Percentiles rank a stretch among this genome's conserved stretches.
Evolutionary conservation across 2,113 vertebrate genomes (phyloP).

Genomic region (Clinocottus analis): DNA sequence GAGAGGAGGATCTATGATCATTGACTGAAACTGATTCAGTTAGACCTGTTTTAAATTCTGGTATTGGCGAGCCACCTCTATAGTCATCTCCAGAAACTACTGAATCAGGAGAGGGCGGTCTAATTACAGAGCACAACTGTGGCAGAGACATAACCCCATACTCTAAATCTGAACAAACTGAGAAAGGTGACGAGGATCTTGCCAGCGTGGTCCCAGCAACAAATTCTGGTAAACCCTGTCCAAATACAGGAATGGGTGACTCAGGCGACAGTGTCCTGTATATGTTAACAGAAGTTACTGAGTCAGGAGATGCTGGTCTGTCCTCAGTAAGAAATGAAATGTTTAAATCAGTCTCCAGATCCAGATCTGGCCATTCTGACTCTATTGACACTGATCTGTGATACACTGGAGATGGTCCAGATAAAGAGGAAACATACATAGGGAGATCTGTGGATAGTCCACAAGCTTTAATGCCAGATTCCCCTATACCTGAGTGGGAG

Average conservation of each 20-base stretch:
- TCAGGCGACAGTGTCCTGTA: slow-evolving; percentile 38
- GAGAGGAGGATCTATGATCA: slow-evolving; percentile 39
- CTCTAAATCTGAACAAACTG: slow-evolving; percentile 40
- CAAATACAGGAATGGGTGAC: slow-evolving; percentile 47
- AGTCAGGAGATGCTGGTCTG: slow-evolving; percentile 62
- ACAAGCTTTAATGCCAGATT: too few species aligned
- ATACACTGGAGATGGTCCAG: background rate
- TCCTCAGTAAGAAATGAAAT: background rate
- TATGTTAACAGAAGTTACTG: slow-evolving; percentile 29
- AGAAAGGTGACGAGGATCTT: slow-evolving; percentile 50
- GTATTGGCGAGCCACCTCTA: slow-evolving; percentile 24
- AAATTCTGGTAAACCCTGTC: background rate
- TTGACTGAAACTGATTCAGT: background rate
- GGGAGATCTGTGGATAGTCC: too few species aligned
- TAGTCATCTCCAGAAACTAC: slow-evolving; percentile 30
- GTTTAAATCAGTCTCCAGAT: slow-evolving; percentile 29
- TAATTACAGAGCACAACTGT: slow-evolving; percentile 22
- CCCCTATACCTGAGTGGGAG: too few species aligned
- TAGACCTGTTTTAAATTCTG: slow-evolving; percentile 11
- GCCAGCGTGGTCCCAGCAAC: background rate
- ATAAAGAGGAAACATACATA: slow-evolving; percentile 6
- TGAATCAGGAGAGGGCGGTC: slow-evolving; percentile 46
- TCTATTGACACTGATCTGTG: slow-evolving; percentile 58
- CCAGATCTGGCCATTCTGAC: slow-evolving; percentile 41
- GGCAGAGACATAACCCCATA: slow-evolving; percentile 13